Evolutionary conservation across 1,140 invertebrate species (phyloP).

Genomic region (Coenobita brevimanus): DNA sequence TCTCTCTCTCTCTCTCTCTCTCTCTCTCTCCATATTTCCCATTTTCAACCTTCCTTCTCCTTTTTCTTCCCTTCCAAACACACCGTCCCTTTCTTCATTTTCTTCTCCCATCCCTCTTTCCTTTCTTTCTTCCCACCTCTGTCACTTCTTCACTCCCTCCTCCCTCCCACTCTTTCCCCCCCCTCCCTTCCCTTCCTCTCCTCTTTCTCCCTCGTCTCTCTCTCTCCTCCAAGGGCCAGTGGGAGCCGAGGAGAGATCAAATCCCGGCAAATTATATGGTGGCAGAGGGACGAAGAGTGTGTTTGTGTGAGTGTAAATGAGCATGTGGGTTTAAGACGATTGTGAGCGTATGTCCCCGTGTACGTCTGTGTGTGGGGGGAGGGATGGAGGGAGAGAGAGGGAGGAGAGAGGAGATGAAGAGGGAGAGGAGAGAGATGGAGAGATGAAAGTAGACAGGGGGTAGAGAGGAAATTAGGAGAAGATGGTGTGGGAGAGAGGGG

Average conservation of each 20-base stretch:
- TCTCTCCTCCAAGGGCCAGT: background rate
- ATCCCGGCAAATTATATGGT: background rate
- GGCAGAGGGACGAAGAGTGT: background rate
- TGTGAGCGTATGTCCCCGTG: too few relatives aligned
- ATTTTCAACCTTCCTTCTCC: background rate
- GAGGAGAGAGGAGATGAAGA: background rate
- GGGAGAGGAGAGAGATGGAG: background rate
- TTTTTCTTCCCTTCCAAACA: too few relatives aligned
- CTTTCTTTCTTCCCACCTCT: background rate
- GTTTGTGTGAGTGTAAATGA: background rate
- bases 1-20: background rate
- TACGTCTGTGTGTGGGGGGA: too few relatives aligned
- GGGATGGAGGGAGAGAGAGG: too few relatives aligned
- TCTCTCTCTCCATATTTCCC: background rate
- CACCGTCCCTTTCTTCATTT: too few relatives aligned
- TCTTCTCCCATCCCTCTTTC: background rate
- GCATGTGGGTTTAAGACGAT: too few relatives aligned
- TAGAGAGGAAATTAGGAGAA: background rate
- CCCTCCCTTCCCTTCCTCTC: too few relatives aligned
- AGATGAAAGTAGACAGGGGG: too few relatives aligned
- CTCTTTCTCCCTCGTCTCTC: background rate
- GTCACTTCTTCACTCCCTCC: too few relatives aligned
- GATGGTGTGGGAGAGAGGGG: background rate
- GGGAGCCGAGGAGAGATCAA: background rate
- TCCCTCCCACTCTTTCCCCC: too few relatives aligned